Percentiles rank a stretch among this genome's conserved stretches.
These are phyloP conservation scores for Gymnopithys bicolor DNA, from an alignment of 2,797 vertebrate species.

Conservation along the genomic window DNA sequence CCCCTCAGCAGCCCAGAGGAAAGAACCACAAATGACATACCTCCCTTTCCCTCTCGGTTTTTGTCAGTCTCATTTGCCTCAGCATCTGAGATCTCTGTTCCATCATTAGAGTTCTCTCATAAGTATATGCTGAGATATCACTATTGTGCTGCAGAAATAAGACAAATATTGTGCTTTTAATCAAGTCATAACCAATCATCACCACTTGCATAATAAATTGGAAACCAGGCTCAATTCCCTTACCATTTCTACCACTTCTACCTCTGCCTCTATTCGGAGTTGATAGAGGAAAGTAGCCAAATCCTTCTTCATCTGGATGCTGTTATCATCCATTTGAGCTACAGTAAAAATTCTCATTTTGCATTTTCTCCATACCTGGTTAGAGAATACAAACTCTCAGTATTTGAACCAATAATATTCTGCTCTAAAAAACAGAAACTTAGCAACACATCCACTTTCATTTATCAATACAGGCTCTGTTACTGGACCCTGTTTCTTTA, in stretches of 20 bases:
- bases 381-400: neutral
- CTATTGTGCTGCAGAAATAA: slow-evolving; percentile 86
- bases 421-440: neutral
- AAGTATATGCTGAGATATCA: slow-evolving; percentile 98
- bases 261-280: slow-evolving; percentile 94
- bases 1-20: neutral
- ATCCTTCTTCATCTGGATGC: slow-evolving; percentile 99
- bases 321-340: slow-evolving; percentile 98
- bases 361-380: slow-evolving; percentile 96
- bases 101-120: slow-evolving; percentile 98
- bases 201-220: neutral
- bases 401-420: neutral
- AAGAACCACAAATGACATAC: slow-evolving; percentile 73
- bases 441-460: neutral
- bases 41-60: slow-evolving; percentile 92
- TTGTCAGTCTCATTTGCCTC: slow-evolving; percentile 95
- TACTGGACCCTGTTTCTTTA: neutral
- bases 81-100: slow-evolving; percentile 99
- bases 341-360: slow-evolving; percentile 98
- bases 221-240: neutral
- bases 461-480: neutral
- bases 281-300: slow-evolving; percentile 95
- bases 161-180: neutral
- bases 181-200: neutral
- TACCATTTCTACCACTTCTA: slow-evolving; percentile 99